These are phyloP conservation scores for Glossophaga mutica DNA, from an alignment of 2,797 vertebrate genomes.

Conservation along the genomic window DNA sequence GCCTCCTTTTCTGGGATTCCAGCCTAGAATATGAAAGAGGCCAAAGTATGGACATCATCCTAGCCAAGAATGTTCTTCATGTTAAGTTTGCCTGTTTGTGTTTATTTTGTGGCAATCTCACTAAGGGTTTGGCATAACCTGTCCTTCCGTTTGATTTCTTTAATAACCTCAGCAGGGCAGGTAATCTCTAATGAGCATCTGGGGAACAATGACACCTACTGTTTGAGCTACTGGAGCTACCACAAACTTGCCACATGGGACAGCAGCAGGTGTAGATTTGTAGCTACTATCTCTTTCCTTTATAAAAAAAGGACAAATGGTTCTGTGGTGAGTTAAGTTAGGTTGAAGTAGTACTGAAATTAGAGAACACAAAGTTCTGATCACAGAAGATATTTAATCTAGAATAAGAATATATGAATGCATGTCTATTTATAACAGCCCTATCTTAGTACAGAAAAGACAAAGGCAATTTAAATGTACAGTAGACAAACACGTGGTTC, in stretches of 20 bases:
- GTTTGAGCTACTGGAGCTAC: constrained; percentile 46
- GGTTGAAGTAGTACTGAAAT: background rate
- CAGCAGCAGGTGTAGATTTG: background rate
- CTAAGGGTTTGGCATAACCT: background rate
- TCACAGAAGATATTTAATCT: background rate
- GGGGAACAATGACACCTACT: constrained; percentile 75
- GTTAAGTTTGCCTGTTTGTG: background rate
- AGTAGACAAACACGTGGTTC: background rate
- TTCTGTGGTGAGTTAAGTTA: background rate
- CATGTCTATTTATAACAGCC: background rate
- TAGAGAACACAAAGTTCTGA: constrained; percentile 2
- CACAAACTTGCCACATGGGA: background rate
- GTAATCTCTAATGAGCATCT: background rate
- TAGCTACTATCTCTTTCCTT: constrained; percentile 10
- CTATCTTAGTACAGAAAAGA: background rate
- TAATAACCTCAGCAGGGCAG: background rate
- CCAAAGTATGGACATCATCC: background rate
- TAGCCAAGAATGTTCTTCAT: background rate
- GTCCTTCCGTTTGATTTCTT: background rate
- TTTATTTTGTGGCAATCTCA: background rate
- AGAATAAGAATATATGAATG: background rate
- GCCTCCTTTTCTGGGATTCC: background rate
- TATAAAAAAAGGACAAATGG: background rate
- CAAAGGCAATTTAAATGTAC: background rate
- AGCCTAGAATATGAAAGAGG: background rate